Evolutionary conservation across 2,797 vertebrate species (phyloP), one percentile per base, ranked within the genome.

Genomic region (Lemur catta): DNA sequence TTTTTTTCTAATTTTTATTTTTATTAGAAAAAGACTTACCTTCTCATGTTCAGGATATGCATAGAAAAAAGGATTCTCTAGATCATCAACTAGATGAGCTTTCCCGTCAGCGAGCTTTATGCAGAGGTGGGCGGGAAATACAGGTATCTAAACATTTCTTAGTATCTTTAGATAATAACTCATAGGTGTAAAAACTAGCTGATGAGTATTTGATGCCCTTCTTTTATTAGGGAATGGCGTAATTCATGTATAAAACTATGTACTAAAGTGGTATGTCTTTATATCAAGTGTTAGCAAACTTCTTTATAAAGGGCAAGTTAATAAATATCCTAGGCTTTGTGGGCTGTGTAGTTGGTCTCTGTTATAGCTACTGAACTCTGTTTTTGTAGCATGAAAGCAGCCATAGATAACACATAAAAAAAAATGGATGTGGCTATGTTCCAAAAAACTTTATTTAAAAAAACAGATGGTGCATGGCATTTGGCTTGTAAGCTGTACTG

Each of bases 11-110:
- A 59, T 78, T 57, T 57, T 88, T 38, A 76, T 48, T 90, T 93
- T 67, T 67, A 48, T 1, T 69, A 99, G 99, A 98, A 94, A 98
- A 98, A 96, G 98, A 97, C 3, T 98, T 98, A 17, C 97, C 98
- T 61, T 97, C 97, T 76, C 84, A 69, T 76, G 98, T 99, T 94
- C 97, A 97, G 80, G 98, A 98, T 43, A 97, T 99, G 43, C 98
- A 98, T 78, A 98, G 94, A 88, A 98, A 33, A 88, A 99, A 99
- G 30, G 98, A 97, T 71, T 97, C 97, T 33, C 97, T 99, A 41
- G 99, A 99, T 92, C 96, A 88, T 41, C 95, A 85, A 8, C 96
- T 99, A 50, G 99, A 99, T 10, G 30, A 87, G 33, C 98, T 99
- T 72, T 99, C 98, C 84, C 98, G 98, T 33, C 98, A 98, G 92